Conservation (phyloP, 2,888 invertebrate genomes). For the Merodon equestris region DNA sequence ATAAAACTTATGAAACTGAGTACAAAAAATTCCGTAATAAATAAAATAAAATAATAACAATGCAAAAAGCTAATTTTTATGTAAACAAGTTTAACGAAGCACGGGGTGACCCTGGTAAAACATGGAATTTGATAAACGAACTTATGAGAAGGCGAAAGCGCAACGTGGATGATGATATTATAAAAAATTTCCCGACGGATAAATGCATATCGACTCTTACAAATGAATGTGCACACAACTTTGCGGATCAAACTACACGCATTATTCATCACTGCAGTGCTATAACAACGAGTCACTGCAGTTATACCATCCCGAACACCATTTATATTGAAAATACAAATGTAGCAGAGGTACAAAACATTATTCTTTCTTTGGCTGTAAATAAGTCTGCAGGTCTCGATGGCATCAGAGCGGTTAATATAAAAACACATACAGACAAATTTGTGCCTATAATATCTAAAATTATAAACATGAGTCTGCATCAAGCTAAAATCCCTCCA, state of each 20-base stretch:
- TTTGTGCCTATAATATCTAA: not conserved
- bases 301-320: not conserved
- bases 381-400: slow-evolving; percentile 7
- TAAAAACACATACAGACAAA: not conserved
- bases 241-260: not conserved
- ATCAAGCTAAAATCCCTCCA: not conserved
- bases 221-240: not conserved
- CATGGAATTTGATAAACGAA: slow-evolving; percentile 7
- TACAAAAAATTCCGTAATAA: slow-evolving; percentile 7
- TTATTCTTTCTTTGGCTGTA: not conserved
- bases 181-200: not conserved
- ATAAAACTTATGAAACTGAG: not conserved
- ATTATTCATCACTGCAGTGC: not conserved
- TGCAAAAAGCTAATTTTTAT: slow-evolving; percentile 2
- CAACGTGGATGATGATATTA: slow-evolving; percentile 4
- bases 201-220: not conserved
- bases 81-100: not conserved
- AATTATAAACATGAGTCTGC: not conserved
- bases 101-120: not conserved
- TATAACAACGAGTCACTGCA: not conserved
- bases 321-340: not conserved
- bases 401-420: slow-evolving; percentile 10
- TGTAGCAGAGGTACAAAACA: not conserved
- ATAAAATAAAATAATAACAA: not conserved
- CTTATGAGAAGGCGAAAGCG: slow-evolving; percentile 6